Percentiles rank a stretch among this genome's conserved stretches.
Conservation (phyloP, 2,888 invertebrate genomes). For the Geotrupes spiniger region DNA sequence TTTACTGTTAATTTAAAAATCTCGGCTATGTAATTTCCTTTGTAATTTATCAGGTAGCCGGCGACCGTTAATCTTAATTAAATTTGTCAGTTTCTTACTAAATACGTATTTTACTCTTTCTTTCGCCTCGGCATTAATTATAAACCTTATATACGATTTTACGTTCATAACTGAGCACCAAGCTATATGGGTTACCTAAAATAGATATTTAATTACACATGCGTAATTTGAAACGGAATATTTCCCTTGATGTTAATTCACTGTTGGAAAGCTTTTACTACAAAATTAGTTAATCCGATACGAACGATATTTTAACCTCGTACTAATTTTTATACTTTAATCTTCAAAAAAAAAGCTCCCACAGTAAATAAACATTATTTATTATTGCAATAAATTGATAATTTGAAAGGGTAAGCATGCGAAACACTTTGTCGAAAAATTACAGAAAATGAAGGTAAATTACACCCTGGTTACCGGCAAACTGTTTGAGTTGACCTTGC, state of each 20-base stretch:
- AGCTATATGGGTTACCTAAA: no score
- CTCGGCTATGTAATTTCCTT: constrained; percentile 2
- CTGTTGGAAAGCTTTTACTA: no score
- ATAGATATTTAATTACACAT: no score
- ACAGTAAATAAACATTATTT: no score
- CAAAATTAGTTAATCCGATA: no score
- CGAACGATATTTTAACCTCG: no score
- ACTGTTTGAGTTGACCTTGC: constrained; percentile 20
- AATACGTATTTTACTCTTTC: constrained; percentile 18
- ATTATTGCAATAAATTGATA: no score
- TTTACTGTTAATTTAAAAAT: constrained; percentile 2
- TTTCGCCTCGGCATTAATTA: constrained; percentile 16
- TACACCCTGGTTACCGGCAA: constrained; percentile 20
- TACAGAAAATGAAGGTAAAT: neutral
- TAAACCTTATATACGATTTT: neutral
- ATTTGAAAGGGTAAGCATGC: no score
- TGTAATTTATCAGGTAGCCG: constrained; percentile 13
- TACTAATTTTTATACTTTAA: no score
- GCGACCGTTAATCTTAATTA: constrained; percentile 28
- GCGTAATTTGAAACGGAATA: neutral
- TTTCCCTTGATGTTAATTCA: neutral
- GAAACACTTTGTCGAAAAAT: no score
- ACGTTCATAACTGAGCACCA: neutral
- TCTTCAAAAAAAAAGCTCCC: no score
- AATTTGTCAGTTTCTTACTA: constrained; percentile 28